Evolutionary conservation across 2,113 vertebrate species (phyloP).

Genomic region (Dipodomys spectabilis): DNA sequence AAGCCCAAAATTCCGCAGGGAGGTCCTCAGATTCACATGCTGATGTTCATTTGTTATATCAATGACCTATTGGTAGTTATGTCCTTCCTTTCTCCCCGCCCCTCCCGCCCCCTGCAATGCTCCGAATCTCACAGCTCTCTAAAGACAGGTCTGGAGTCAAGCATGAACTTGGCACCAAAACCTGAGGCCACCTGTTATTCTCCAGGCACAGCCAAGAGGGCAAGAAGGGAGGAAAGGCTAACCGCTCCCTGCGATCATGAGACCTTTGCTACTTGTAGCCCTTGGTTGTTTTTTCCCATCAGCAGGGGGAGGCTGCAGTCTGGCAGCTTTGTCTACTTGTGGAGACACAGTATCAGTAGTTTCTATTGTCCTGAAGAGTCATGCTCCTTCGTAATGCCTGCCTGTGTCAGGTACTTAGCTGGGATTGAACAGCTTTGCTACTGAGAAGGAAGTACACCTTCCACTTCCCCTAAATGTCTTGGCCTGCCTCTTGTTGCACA

Average conservation of each 20-base stretch:
- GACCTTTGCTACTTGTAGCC: not conserved
- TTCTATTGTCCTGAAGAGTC: not conserved
- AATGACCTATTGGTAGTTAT: constrained; percentile 6
- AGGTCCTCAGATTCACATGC: not conserved
- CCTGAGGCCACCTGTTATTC: constrained; percentile 57
- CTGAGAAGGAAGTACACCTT: not conserved
- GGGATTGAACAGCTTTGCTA: not conserved
- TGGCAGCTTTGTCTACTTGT: not conserved
- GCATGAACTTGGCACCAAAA: constrained; percentile 45
- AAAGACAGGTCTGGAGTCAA: constrained; percentile 14
- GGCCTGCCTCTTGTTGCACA: constrained; percentile 3
- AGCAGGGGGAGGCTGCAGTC: not conserved
- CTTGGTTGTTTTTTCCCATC: not conserved
- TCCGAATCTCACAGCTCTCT: not conserved
- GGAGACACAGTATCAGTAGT: not conserved
- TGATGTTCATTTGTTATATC: constrained; percentile 36
- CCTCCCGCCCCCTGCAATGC: not conserved
- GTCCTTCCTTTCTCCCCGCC: not conserved
- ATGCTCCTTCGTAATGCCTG: too few species aligned
- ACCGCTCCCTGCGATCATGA: not conserved
- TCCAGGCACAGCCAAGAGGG: constrained; percentile 30
- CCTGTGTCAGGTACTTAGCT: not conserved
- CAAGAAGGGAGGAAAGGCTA: not conserved
- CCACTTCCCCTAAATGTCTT: not conserved
- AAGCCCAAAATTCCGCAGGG: not conserved